These are phyloP conservation scores for Umimayanthus kanabou DNA, from an alignment of 92 coral and sea anemone genomes.

Conservation along the genomic window DNA sequence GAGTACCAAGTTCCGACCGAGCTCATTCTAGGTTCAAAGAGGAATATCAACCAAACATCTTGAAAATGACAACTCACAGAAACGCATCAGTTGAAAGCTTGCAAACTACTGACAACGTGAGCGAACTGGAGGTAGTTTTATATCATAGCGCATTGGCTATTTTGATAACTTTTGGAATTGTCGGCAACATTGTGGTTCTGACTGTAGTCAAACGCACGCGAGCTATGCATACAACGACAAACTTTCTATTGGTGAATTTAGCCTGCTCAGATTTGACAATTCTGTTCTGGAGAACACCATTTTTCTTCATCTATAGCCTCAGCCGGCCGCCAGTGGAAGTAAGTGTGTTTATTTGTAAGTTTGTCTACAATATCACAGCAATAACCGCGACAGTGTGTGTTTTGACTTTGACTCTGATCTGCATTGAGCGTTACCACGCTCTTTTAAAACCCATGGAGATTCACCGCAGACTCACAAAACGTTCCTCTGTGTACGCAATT, in stretches of 20 bases:
- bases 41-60: neutral
- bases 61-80: neutral
- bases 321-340: constrained; percentile 25
- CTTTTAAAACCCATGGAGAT: constrained; percentile 56
- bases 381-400: constrained; percentile 42
- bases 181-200: constrained; percentile 16
- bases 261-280: constrained; percentile 42
- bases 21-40: neutral
- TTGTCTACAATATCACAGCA: constrained; percentile 37
- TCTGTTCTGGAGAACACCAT: constrained; percentile 28
- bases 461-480: constrained; percentile 46
- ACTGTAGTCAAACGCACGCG: constrained; percentile 21
- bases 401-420: constrained; percentile 43
- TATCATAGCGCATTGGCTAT: constrained; percentile 15
- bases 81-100: constrained; percentile 1
- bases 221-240: constrained; percentile 35
- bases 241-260: constrained; percentile 33
- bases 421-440: constrained; percentile 61
- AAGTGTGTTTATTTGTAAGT: constrained; percentile 44
- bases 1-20: neutral
- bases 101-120: neutral
- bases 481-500: constrained; percentile 45
- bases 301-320: constrained; percentile 35
- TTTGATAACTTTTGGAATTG: constrained; percentile 15
- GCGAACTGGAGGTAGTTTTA: constrained; percentile 12